Base-by-base conservation (phyloP, 1,140 invertebrate species). In the Ctenoplectra terminalis region DNA sequence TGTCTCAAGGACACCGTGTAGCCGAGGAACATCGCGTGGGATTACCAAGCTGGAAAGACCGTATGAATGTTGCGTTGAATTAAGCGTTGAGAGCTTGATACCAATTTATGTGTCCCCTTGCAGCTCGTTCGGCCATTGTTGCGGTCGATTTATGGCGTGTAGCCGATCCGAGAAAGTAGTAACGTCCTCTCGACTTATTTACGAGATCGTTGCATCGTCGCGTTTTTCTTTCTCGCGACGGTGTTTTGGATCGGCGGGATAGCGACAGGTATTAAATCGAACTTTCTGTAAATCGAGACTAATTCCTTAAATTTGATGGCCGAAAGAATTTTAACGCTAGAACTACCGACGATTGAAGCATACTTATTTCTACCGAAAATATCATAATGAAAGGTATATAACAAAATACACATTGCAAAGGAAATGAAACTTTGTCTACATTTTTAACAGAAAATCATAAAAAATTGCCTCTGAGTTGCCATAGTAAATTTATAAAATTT, bases 1-100 rank as follows among this genome's bases (percentile, higher is more conserved):
- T 43, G 58, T 23, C 60, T 64, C 77, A 79, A 79, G 77, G 77
- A 63, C 77, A 50, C 23, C 67, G 31, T 50, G 20, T 61, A 48
- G 31, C 4, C 23, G 23, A 20, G 7, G 29, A 43, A 31, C 61
- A 69, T 46, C 63, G 50, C 8, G 37, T 48, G 17, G 46, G 29
- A 26, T 34, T 40, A 64, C 40, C 75, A 34, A 37, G 26, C 52
- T 37, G 76, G 34, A 61, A n/a, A 31, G 11, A 13, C 50, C 15
- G 31, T 63, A 29, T 20, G 58, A 76, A 67, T 56, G 77, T 74
- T 58, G 37, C 34, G 11, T 52, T 75, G 58, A 71, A 81, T 75
- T 34, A 34, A 76, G 9, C 29, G 70, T 15, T 46, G 69, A 52
- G 34, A 48, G 58, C 67, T 52, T 72, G 71, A 75, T 66, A 46